Evolutionary conservation across 2,888 invertebrate genomes (phyloP).

Genomic region (Cheiracanthium punctorium): DNA sequence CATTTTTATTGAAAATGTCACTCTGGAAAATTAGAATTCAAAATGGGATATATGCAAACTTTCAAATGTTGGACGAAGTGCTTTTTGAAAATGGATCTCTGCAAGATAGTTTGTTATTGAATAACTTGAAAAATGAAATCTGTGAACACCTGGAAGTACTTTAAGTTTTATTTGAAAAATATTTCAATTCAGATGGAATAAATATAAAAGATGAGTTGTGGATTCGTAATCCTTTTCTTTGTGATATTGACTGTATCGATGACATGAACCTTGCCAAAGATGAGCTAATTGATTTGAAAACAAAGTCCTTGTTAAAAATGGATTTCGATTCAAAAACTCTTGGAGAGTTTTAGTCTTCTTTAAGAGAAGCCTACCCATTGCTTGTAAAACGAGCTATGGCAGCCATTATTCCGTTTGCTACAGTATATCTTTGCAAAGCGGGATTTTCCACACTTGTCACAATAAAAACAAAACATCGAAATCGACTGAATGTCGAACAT

Average conservation of each 20-base stretch:
- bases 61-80: constrained; percentile 46
- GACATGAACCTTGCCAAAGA: constrained; percentile 50
- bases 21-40: constrained; percentile 26
- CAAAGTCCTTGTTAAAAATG: constrained; percentile 50
- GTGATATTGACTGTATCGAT: constrained; percentile 55
- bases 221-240: constrained; percentile 56
- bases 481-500: constrained; percentile 42
- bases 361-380: constrained; percentile 50
- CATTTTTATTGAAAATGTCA: constrained; percentile 27
- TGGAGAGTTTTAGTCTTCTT: no score
- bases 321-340: no score
- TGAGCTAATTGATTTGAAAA: constrained; percentile 50
- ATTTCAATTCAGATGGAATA: constrained; percentile 53
- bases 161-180: no score
- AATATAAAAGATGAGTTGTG: constrained; percentile 56
- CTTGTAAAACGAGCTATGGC: constrained; percentile 47
- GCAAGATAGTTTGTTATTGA: no score
- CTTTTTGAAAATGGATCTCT: constrained; percentile 41
- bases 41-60: constrained; percentile 38
- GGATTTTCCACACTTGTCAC: constrained; percentile 43
- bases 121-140: no score
- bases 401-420: constrained; percentile 47
- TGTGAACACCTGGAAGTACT: no score
- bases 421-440: constrained; percentile 43
- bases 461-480: constrained; percentile 48